Evolutionary conservation across 2,797 vertebrate genomes (phyloP).

Genomic region (Phoeniculus purpureus): DNA sequence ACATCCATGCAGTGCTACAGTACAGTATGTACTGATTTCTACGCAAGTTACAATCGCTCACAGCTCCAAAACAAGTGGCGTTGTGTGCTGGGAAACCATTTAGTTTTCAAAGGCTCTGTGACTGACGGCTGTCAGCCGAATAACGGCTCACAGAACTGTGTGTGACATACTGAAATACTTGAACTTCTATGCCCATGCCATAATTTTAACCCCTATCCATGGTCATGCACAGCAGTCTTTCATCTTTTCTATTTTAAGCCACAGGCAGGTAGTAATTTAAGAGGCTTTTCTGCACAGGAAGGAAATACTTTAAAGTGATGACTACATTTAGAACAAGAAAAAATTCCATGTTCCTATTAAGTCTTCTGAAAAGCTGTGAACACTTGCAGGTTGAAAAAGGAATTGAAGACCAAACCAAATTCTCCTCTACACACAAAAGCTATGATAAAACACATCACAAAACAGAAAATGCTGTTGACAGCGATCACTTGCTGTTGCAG

Average conservation of each 20-base stretch:
- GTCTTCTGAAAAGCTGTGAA: not conserved
- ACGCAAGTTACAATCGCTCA: not conserved
- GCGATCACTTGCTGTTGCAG: not conserved
- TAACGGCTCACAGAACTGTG: not conserved
- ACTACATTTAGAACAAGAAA: not conserved
- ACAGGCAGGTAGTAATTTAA: not conserved
- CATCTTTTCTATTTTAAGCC: not conserved
- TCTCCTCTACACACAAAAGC: not conserved
- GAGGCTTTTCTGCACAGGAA: not conserved
- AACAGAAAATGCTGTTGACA: not conserved
- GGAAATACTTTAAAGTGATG: not conserved
- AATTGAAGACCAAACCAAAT: not conserved
- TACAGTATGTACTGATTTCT: not conserved
- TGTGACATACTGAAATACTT: not conserved
- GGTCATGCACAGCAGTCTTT: not conserved
- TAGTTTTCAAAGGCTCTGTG: not conserved
- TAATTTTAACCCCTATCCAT: not conserved
- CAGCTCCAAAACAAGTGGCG: not conserved
- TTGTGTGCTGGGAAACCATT: rapidly evolving
- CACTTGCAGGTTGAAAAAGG: not conserved
- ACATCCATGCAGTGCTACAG: not conserved
- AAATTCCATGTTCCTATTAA: not conserved
- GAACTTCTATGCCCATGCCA: not conserved
- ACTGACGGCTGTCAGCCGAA: not conserved
- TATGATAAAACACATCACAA: not conserved